Evolutionary conservation across 1,140 invertebrate genomes (phyloP), one percentile per base, ranked within the genome.

Genomic region (Caenorhabditis brenneri): DNA sequence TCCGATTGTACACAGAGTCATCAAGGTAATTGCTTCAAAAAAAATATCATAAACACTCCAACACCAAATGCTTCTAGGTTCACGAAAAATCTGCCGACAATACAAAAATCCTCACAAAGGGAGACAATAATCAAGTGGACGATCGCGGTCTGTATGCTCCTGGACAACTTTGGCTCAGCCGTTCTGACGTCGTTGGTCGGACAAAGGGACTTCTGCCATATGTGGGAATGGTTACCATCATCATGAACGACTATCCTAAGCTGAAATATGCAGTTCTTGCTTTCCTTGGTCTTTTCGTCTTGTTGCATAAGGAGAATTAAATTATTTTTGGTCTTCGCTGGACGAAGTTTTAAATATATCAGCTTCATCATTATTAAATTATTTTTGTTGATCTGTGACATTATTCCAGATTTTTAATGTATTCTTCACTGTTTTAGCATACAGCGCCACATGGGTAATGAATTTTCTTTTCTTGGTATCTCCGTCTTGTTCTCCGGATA

Each of bases 191-290:
- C 58, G 97, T 99, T 19, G 98, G 98, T 2, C 93, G 96, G 91
- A 97, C 97, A 36, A 93, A 95, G 93, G 97, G 97, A 91, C 93
- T 98, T 91, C 92, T 99, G 82, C 98, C 98, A 0, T 98, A 98
- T 92, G 96, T 99, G 80, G 98, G 98, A 86, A 98, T 99, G 93
- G 86, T 99, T 65, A 99, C 98, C 65, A 99, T 99, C 91, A 94
- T 97, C 88, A 99, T 99, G 97, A 99, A 99, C 92, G 97, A 99
- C 93, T 99, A 99, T 93, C 97, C 97, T 33, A 98, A 99, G 93
- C 95, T 99, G 88, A 99, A 99, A 94, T 97, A 95, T 94, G 94
- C 94, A 74, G 95, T 98, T 39, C 92, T 98, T 87, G 94, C 94
- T 5, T 94, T 94, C 91, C 92, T 98, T 85, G 96, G 95, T 81